Evolutionary conservation across 2,113 vertebrate genomes (phyloP), one percentile per base, ranked within the genome.

Genomic region (Rhadina sibilatrix): DNA sequence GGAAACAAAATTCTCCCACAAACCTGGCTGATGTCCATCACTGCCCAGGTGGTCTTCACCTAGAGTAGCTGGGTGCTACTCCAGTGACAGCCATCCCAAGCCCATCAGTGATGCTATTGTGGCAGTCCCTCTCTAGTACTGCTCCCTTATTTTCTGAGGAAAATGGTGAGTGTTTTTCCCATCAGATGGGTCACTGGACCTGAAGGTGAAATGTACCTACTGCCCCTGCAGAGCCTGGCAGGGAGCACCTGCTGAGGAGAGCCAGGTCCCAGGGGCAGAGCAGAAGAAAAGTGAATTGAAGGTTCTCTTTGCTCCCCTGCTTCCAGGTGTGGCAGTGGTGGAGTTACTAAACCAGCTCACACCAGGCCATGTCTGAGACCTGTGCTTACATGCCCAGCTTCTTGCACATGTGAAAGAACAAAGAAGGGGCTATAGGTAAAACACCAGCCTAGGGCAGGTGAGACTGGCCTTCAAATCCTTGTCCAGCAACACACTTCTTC

Each of bases 161-260:
- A 86, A 91, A 59, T 11, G 5, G n/a, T n/a, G 60, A 71, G 33
- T 33, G 9, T 12, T 88, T 84, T 61, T 46, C 56, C 65, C 37
- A 85, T 14, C 14, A 15, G 30, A 1, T 28, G 35, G 8, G 22
- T 79, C n/a, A 46, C 22, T 30, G 33, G 44, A 71, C 25, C 42
- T 69, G 50, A 33, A 25, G 68, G 40, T 25, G 42, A 66, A 68
- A 50, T 0, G 0, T 1, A 3, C 2, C 54, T 65, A 10, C 44
- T 72, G 18, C 15, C 21, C 23, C 27, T 23, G 19, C 19, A 53
- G 38, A 66, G 60, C 33, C 44, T 31, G 54, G 27, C 40, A 75
- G 17, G 19, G 37, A 94, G 27, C 60, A 53, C 31, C 79, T 82
- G 23, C 74, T 57, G 31, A 85, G 60, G 74, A 87, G 63, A 50